These are phyloP conservation scores for Thripadectes ignobilis DNA, from an alignment of 2,797 vertebrate genomes.

Conservation along the genomic window DNA sequence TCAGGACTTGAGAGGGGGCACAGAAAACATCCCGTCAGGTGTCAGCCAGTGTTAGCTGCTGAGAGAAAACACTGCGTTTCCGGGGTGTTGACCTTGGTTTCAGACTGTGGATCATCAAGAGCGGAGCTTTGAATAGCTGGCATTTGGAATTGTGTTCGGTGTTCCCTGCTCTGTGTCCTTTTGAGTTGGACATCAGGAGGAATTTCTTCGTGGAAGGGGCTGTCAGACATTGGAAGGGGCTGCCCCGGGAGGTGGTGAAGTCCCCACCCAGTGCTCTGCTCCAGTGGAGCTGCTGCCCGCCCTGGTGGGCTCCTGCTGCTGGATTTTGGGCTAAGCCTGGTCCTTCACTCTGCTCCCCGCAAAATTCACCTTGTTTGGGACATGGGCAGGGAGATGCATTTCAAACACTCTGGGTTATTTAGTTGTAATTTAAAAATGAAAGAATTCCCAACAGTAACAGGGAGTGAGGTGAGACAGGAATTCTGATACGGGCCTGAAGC, in stretches of 20 bases:
- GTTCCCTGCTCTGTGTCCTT: neutral
- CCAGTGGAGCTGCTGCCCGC: neutral
- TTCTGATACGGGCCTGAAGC: rapidly evolving
- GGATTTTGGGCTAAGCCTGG: neutral
- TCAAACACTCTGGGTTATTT: rapidly evolving
- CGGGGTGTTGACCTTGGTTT: neutral
- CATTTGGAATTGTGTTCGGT: rapidly evolving
- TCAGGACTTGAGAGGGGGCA: rapidly evolving
- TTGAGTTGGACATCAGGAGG: neutral
- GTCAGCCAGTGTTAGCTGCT: rapidly evolving
- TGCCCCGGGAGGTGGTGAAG: neutral
- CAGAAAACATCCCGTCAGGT: rapidly evolving
- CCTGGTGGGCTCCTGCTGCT: too few relatives aligned
- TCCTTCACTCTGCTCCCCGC: rapidly evolving
- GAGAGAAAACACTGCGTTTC: neutral
- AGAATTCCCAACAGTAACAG: rapidly evolving
- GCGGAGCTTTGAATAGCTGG: neutral
- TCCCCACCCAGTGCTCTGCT: neutral
- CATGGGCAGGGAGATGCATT: rapidly evolving
- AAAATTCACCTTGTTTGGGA: rapidly evolving
- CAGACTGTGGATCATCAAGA: neutral
- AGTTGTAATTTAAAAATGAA: rapidly evolving
- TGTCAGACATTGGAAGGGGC: neutral
- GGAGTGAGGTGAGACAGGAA: neutral
- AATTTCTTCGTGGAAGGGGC: neutral